Conservation (phyloP, 2,797 vertebrate species). For the Chiloscyllium punctatum region DNA sequence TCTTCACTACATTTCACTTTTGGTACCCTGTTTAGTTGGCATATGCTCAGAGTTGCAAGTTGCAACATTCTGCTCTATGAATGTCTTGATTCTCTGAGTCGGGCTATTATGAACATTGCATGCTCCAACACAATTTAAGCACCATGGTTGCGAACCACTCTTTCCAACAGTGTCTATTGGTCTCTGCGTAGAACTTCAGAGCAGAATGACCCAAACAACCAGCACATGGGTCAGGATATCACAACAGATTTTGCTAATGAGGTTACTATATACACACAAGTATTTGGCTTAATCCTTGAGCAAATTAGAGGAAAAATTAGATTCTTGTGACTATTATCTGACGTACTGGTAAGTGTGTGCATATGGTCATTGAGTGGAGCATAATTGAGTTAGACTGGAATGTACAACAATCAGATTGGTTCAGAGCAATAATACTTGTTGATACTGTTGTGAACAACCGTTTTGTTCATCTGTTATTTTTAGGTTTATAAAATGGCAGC, state of each 20-base stretch:
- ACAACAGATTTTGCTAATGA: background rate
- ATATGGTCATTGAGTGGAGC: background rate
- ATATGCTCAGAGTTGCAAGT: background rate
- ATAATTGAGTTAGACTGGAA: background rate
- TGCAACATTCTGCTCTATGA: background rate
- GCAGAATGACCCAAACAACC: background rate
- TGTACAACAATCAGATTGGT: background rate
- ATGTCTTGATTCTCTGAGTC: background rate
- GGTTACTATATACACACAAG: background rate
- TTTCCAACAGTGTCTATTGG: background rate
- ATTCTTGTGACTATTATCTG: background rate
- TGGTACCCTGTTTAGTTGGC: background rate
- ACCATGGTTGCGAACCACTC: background rate
- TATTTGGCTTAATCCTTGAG: background rate
- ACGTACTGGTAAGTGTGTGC: background rate
- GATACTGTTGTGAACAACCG: background rate
- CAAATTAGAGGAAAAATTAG: background rate
- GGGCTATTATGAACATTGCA: background rate
- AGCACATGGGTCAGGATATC: background rate
- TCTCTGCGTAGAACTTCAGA: background rate
- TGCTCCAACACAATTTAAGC: background rate
- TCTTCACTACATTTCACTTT: background rate
- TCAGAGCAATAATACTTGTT: background rate
- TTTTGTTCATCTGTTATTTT: background rate
- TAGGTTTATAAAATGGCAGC: background rate